phyloP scores from a whole-genome alignment of 2,797 vertebrate species.

The Phoeniculus purpureus region DNA sequence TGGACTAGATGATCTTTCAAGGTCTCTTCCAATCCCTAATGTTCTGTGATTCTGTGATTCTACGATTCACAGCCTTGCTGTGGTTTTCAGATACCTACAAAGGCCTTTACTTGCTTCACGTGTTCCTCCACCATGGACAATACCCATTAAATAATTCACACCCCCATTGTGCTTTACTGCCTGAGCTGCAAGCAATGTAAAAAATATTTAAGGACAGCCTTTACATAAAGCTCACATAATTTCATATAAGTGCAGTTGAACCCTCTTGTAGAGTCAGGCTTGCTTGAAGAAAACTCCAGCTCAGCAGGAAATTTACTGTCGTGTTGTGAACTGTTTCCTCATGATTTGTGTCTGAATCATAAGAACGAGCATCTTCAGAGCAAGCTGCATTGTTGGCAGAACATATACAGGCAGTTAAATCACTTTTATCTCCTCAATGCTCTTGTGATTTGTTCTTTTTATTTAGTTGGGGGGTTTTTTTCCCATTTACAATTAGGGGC shows the following conservation, averaged over 20 bases:
- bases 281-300: slow-evolving; percentile 25
- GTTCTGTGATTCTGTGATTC: too few relatives aligned
- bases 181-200: not conserved
- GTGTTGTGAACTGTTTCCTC: not conserved
- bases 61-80: not conserved
- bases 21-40: too few relatives aligned
- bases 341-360: slow-evolving; percentile 58
- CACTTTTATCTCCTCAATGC: slow-evolving; percentile 56
- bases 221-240: slow-evolving; percentile 1
- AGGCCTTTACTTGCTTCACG: not conserved
- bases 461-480: not conserved
- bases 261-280: not conserved
- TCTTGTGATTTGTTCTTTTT: slow-evolving; percentile 45
- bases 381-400: slow-evolving; percentile 42
- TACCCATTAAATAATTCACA: slow-evolving; percentile 1
- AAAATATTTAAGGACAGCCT: not conserved
- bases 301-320: slow-evolving; percentile 23
- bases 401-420: slow-evolving; percentile 50
- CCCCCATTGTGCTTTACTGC: not conserved
- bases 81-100: not conserved
- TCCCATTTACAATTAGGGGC: slow-evolving; percentile 19
- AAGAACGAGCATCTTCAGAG: slow-evolving; percentile 52
- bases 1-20: too few relatives aligned
- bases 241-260: not conserved
- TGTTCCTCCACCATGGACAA: not conserved